Base-by-base conservation (phyloP, 2,113 vertebrate genomes). In the Phylloscopus trochiloides region DNA sequence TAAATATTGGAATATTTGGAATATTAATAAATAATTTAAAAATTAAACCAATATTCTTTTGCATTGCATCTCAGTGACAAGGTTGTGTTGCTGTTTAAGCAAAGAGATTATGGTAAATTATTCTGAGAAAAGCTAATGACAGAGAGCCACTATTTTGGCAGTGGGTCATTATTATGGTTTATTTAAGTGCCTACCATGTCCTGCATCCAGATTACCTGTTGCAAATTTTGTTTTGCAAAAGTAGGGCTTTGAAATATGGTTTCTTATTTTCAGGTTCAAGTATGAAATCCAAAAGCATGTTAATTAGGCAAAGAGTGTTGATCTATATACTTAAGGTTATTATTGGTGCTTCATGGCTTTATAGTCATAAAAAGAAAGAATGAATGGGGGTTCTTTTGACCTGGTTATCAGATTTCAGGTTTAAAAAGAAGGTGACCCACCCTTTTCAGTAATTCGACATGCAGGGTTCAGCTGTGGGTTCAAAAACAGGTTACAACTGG, bases 401-500 rank as follows among this genome's bases (percentile, higher is more conserved):
- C 61, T 92, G 80, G 63, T 90, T 96, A 97, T 97, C 96, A 87
- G 42, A 89, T 97, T 96, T 97, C 96, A 96, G 47, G 82, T 92
- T 94, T 94, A 91, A 81, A 96, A 91, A 93, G 74, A 95, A 88
- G n/a, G 25, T 90, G 79, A 91, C 92, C 91, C 95, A 83, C 91
- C 82, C 84, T 96, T 88, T 95, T 95, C 88, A 71, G 90, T 96
- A 96, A 96, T 90, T 92, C 2, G 3, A 74, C 94, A 52, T 85
- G 71, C 54, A 92, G 52, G 61, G 83, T 92, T 95, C 95, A 96
- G 85, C 87, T 94, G 81, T 93, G 81, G 76, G 85, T 90, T 96
- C 87, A 94, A 70, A 63, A 62, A 63, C 92, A 97, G 94, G 94
- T 97, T 97, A 71, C 42, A 79, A 94, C 90, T 92, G 71, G 91